Base-by-base conservation (phyloP, 2,113 vertebrate species). In the Anguilla japonica region DNA sequence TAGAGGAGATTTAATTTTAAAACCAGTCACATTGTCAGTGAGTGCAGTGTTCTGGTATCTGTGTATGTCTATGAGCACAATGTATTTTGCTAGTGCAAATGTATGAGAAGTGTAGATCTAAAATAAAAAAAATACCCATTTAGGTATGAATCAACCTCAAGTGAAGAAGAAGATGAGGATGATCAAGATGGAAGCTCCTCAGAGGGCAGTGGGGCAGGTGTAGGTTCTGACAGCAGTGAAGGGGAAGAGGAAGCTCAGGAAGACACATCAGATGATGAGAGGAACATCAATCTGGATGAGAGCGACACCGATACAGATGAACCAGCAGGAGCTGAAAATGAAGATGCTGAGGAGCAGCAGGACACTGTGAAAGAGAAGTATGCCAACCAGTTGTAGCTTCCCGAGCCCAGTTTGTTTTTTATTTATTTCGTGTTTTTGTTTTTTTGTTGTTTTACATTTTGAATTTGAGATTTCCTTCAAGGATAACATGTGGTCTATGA, bases 121-220 rank as follows among this genome's bases (percentile, higher is more conserved):
- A 89, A 84, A 83, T 18, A 53, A 50, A 4, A 75, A 34, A 34
- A 18, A 83, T 8, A 84, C 41, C 63, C 82, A 0, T 13, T 15
- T 92, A 99, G 98, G 92, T 99, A 98, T 0, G 98, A 99, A 92
- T 98, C 97, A 82, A 98, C 97, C 0, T 98, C 98, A 67, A 99
- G 98, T 0, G 98, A 98, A 89, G 96, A 97, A 11, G 96, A 95
- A 0, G 93, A 90, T 3, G 94, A 95, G 0, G 94, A 94, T 50
- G 94, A 94, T 1, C 94, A 93, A n/a, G 94, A 93, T 56, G 94
- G 93, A 41, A 96, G 95, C 89, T 96, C 96, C 11, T 96, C 96
- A 0, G 95, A 83, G 85, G 95, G 87, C 84, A 95, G 94, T 88
- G 96, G 90, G 60, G 95, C 91, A 50, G 95, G 92, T 0, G 95